phyloP scores from a whole-genome alignment of 2,888 invertebrate genomes.

The Ellobium chinense region DNA sequence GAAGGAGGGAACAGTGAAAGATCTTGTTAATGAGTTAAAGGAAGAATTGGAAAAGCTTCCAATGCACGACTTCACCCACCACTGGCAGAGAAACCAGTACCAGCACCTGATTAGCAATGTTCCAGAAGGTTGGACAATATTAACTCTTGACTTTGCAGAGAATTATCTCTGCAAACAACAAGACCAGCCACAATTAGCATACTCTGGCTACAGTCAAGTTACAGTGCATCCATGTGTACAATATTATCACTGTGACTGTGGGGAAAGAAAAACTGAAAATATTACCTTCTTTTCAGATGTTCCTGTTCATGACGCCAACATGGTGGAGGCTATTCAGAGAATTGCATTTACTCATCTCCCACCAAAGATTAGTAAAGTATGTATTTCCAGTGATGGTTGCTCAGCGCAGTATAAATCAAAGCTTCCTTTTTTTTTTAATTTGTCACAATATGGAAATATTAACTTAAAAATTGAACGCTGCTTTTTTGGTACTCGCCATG shows the following conservation, averaged over 20 bases:
- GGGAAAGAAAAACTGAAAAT: neutral
- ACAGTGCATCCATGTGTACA: conserved; percentile 25
- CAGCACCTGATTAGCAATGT: neutral
- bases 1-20: conserved; percentile 19
- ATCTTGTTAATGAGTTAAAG: neutral
- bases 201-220: conserved; percentile 31
- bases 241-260: neutral
- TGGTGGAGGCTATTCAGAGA: neutral
- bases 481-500: conserved; percentile 28
- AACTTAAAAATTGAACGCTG: neutral
- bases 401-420: conserved; percentile 29
- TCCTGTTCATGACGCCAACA: neutral
- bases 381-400: conserved; percentile 35
- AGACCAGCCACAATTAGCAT: conserved; percentile 30
- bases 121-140: conserved; percentile 21
- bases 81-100: conserved; percentile 15
- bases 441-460: neutral
- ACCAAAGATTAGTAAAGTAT: neutral
- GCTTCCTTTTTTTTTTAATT: conserved; percentile 17
- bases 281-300: conserved; percentile 11
- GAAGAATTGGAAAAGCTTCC: neutral
- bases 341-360: neutral
- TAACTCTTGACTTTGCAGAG: conserved; percentile 27
- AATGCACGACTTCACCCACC: conserved; percentile 2
- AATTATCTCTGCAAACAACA: conserved; percentile 31